Evolutionary conservation across 2,113 vertebrate genomes (phyloP).

Genomic region (Oenanthe melanoleuca): DNA sequence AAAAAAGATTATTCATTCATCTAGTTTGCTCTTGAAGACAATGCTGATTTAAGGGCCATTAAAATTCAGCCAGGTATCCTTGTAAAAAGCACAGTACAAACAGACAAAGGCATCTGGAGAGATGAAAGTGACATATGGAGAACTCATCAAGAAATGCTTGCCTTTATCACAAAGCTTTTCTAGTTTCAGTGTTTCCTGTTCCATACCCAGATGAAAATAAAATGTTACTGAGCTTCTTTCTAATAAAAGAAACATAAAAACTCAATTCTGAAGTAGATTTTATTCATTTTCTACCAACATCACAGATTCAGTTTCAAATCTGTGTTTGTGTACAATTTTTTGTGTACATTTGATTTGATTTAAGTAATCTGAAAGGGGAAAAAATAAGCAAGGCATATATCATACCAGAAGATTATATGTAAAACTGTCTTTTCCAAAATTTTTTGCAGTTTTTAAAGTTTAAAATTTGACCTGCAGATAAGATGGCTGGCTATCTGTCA

Average conservation of each 20-base stretch:
- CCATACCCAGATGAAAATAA: background rate
- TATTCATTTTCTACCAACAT: background rate
- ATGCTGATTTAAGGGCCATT: background rate
- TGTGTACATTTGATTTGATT: background rate
- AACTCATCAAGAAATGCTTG: background rate
- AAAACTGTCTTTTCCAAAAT: background rate
- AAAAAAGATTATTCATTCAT: background rate
- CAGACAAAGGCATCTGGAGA: background rate
- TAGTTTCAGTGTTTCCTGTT: background rate
- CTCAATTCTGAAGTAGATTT: background rate
- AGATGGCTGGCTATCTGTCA: background rate
- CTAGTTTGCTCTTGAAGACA: background rate
- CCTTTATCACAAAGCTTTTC: background rate
- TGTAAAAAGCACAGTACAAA: background rate
- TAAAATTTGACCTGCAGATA: background rate
- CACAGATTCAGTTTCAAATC: background rate
- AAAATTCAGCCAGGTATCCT: background rate
- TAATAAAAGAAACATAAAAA: background rate
- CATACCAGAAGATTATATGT: background rate
- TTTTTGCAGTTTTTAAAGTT: background rate
- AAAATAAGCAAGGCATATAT: background rate
- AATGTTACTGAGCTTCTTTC: background rate
- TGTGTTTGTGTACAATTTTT: background rate
- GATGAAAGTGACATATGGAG: background rate
- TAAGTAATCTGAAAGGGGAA: background rate